Evolutionary conservation across 2,113 vertebrate species (phyloP).

Genomic region (Aptenodytes patagonicus): DNA sequence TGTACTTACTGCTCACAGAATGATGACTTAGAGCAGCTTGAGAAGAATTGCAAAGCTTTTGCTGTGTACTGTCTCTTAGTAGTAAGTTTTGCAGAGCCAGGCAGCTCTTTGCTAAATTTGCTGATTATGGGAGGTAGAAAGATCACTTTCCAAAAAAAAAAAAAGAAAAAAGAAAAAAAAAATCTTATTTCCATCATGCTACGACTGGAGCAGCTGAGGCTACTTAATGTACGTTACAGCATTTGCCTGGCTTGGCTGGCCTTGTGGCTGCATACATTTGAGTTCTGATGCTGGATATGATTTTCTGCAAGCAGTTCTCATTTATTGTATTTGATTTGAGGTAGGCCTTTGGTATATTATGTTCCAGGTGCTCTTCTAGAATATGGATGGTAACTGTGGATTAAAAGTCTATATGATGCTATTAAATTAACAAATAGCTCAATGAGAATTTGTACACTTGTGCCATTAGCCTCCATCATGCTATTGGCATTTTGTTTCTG

Average conservation of each 20-base stretch:
- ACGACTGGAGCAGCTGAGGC: background rate
- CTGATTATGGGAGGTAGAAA: background rate
- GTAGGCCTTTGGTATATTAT: constrained; percentile 39
- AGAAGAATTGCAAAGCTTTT: background rate
- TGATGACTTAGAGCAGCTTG: background rate
- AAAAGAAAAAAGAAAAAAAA: background rate
- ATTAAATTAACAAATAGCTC: constrained; percentile 60
- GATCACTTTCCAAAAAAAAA: background rate
- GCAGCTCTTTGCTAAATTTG: background rate
- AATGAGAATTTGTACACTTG: constrained; percentile 64
- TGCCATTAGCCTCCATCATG: constrained; percentile 61
- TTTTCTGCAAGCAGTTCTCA: constrained; percentile 28
- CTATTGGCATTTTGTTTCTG: constrained; percentile 66
- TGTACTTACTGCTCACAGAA: background rate
- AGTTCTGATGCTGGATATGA: background rate
- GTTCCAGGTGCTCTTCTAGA: constrained; percentile 56
- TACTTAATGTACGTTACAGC: background rate
- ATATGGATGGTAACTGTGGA: constrained; percentile 52
- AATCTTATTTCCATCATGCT: background rate
- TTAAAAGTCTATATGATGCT: constrained; percentile 52
- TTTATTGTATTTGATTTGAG: constrained; percentile 15
- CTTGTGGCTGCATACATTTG: background rate
- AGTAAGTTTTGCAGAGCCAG: background rate
- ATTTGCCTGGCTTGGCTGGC: background rate
- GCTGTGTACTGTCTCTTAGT: background rate